phyloP scores from a whole-genome alignment of 30 jellyfish, hydroid and myxozoan genomes.

The Clytia hemisphaerica region DNA sequence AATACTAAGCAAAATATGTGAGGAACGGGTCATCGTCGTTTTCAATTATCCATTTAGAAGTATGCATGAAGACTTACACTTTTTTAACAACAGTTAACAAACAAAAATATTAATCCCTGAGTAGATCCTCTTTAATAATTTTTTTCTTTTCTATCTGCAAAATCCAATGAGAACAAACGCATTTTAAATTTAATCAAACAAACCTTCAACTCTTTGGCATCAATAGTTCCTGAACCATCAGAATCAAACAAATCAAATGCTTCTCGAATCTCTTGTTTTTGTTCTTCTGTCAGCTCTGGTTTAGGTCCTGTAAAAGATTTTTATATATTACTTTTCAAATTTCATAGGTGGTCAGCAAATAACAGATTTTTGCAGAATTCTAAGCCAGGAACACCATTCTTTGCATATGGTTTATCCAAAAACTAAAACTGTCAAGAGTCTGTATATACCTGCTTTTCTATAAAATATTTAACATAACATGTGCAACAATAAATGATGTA shows the following conservation, averaged over 20 bases:
- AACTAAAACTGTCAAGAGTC: neutral
- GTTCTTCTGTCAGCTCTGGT: conserved; percentile 96
- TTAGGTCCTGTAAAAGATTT: conserved; percentile 53
- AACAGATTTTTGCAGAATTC: neutral
- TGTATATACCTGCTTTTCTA: no score
- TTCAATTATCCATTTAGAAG: no score
- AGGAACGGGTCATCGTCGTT: no score
- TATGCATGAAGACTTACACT: no score
- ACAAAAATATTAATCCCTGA: no score
- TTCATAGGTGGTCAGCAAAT: neutral
- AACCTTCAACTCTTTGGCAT: conserved; percentile 94
- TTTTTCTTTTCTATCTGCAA: no score
- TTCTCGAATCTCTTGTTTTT: conserved; percentile 93
- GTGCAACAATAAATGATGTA: no score
- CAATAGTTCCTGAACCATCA: conserved; percentile 96
- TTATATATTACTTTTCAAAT: neutral
- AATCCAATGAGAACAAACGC: no score
- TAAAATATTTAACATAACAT: no score
- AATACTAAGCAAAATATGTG: no score
- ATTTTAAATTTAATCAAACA: neutral
- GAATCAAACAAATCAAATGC: conserved; percentile 95
- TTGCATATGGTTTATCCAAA: neutral
- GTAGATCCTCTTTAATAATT: no score
- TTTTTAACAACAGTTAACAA: no score
- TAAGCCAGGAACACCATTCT: neutral